Evolutionary conservation across 2,113 vertebrate genomes (phyloP).

Genomic region (Lucifuga dentata): DNA sequence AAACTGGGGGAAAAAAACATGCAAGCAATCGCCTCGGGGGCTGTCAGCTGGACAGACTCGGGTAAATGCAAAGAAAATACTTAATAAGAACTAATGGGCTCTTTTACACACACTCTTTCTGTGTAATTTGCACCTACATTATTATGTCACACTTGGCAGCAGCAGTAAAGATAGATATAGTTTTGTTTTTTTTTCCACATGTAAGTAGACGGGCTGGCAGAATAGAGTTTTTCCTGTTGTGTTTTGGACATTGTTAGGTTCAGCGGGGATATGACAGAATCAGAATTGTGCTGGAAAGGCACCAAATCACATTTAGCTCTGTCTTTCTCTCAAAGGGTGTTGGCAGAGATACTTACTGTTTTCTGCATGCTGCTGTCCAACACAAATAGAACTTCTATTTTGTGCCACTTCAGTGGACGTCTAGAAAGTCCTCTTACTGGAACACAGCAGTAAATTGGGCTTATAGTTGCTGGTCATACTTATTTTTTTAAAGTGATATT

Average conservation of each 20-base stretch:
- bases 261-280: conserved; percentile 8
- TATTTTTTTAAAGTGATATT: conserved; percentile 1
- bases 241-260: conserved; percentile 23
- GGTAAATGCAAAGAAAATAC: conserved; percentile 48
- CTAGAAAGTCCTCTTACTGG: not conserved
- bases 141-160: conserved; percentile 46
- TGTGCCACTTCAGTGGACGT: conserved; percentile 3
- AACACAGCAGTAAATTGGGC: conserved; percentile 16
- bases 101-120: conserved; percentile 22
- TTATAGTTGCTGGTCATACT: conserved; percentile 10
- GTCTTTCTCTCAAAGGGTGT: conserved; percentile 20
- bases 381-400: conserved; percentile 7
- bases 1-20: conserved; percentile 14
- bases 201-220: conserved; percentile 12
- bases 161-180: conserved; percentile 32
- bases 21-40: conserved; percentile 27
- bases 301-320: conserved; percentile 40
- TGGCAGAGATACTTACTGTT: conserved; percentile 23
- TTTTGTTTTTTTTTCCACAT: conserved; percentile 30
- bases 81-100: conserved; percentile 57
- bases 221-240: conserved; percentile 10
- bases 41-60: conserved; percentile 36
- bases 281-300: conserved; percentile 17
- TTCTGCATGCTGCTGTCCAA: conserved; percentile 1
- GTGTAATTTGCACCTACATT: conserved; percentile 38